Conservation (phyloP, 2,797 vertebrate genomes). For the Leontocebus nigricollis region DNA sequence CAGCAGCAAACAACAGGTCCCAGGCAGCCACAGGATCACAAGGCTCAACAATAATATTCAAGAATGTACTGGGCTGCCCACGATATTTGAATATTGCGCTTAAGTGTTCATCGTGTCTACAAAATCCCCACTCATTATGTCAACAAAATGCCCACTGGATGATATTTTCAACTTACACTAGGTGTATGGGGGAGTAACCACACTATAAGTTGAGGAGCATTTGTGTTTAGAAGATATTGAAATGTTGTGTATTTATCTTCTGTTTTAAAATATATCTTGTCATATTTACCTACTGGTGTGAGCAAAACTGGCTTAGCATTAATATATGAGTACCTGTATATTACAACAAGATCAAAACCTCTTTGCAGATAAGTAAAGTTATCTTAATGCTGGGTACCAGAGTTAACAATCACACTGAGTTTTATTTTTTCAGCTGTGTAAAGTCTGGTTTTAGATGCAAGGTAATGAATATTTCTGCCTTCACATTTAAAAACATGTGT, state of each 20-base stretch:
- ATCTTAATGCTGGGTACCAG: not conserved
- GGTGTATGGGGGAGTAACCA: fast-evolving
- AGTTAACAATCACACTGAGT: not conserved
- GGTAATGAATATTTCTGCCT: not conserved
- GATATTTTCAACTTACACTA: not conserved
- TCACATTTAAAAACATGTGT: not conserved
- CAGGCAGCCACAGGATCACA: not conserved
- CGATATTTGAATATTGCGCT: too few species aligned
- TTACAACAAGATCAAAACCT: not conserved
- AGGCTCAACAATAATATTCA: not conserved
- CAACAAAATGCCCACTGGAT: not conserved
- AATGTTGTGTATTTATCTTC: not conserved
- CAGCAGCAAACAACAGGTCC: not conserved
- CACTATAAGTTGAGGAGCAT: not conserved
- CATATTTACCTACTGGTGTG: not conserved
- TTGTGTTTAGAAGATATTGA: not conserved
- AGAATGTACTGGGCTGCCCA: too few species aligned
- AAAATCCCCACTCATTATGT: not conserved
- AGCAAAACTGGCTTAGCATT: not conserved
- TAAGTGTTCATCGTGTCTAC: too few species aligned
- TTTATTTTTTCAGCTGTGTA: not conserved
- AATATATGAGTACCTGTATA: not conserved
- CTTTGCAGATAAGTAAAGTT: not conserved
- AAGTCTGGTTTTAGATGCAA: not conserved
- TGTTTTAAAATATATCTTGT: not conserved